Evolutionary conservation across 2,888 invertebrate genomes (phyloP), one percentile per base, ranked within the genome.

Genomic region (Agrotis clavis): DNA sequence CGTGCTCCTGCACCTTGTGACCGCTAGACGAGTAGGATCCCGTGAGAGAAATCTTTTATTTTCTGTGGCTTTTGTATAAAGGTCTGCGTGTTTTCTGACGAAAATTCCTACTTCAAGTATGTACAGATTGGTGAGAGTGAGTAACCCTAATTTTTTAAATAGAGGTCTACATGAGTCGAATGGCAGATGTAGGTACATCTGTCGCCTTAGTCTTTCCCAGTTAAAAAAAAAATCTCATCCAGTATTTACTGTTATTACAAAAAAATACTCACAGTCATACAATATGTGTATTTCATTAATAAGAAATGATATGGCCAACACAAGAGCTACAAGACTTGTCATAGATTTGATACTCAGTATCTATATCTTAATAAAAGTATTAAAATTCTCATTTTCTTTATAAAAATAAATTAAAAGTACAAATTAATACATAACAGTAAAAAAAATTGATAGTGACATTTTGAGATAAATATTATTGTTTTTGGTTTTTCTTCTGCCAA

Each of bases 271-370:
- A 92, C 93, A 81, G 25, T 87, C 79, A 30, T 71, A 72, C 16
- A 91, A 18, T 30, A 92, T 73, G 21, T 88, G 84, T 13, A 89
- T 60, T 65, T 90, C 89, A 66, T 92, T 89, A 4, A 92, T 74
- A 4, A 92, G 67, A 3, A 92, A 70, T 13, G 89, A 83, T 16
- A 90, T 77, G 0, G 91, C 91, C 25, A 91, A 21, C 13, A 90
- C 74, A 9, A 90, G 74, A 3, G 91, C 82, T 1, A 85, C 62
- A 2, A 81, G 81, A 16, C 77, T 88, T 21, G 91, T 89, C 92
- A 92, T 92, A 83, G 64, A 69, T 81, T 57, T 48, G 19, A 66
- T 63, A 35, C 45, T 60, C 11, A 41, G 41, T 41, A 41, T 41
- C 41, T 41, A 2, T 41, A 9, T 9, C 11, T 0, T 65, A 45